Evolutionary conservation across 2,113 vertebrate species (phyloP), one percentile per base, ranked within the genome.

Genomic region (Pelmatolapia mariae): DNA sequence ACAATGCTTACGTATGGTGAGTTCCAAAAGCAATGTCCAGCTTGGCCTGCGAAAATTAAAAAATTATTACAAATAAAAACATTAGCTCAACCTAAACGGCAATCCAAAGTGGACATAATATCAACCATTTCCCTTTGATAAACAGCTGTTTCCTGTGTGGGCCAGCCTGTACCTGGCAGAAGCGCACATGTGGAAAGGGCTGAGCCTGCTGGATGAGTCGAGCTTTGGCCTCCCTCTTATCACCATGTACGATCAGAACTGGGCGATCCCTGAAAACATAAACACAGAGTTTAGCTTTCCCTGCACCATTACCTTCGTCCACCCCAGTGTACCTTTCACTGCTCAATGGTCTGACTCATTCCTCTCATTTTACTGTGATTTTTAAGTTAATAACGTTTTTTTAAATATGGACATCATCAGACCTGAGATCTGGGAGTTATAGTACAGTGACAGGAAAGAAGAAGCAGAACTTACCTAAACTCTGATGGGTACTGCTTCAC

Each of bases 21-120:
- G 98, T 99, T 95, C 99, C 99, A 95, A 99, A 99, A 4, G 98
- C 98, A 93, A 99, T 99, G 93, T 99, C 98, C 96, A 99, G 94
- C 94, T 99, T 99, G 53, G 99, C 98, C 98, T 99, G 94, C 61
- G 83, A 95, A 92, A 79, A 50, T 47, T 18, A 76, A 66, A 38
- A 78, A 78, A 29, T 78, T 4, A 78, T 78, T 33, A 52, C 22
- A 73, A 73, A 73, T 73, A 26, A 78, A 78, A 50, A 78, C 43
- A 78, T 31, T 31, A 76, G 16, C 9, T 76, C 43, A 76, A 50
- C 26, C 26, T 31, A 78, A 31, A 78, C 2, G 24, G 1, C 26
- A n/a, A 33, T 78, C 43, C 63, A 57, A 19, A 31, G 3, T 71
- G 16, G 9, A 7, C 0, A 40, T 0, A 40, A 43, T 63, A 54